Base-by-base conservation (phyloP, 1,140 invertebrate species). In the Rhyacophila brunnea region DNA sequence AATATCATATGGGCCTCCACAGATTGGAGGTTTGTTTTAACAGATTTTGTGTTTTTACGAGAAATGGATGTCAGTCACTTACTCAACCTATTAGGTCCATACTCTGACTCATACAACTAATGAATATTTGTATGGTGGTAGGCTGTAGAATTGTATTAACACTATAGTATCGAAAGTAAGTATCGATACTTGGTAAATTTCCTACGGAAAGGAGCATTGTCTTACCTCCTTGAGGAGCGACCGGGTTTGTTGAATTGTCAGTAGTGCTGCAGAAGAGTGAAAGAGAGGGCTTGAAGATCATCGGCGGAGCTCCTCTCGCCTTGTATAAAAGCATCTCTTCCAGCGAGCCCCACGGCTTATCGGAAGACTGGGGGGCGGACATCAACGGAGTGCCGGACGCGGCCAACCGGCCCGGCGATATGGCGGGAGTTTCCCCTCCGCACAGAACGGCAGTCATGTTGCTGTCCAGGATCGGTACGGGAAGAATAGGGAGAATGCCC, bases 251-350 rank as follows among this genome's bases (percentile, higher is more conserved):
- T 49, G 81, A 85, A 68, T 88, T 88, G 58, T 88, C 83, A 49
- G 85, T 87, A 18, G 78, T 81, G 54, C 74, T 71, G 3, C 77
- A 78, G 65, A 88, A 91, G 13, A 93, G 74, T 53, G 87, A 85
- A 11, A 88, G 71, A 0, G 87, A 84, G 1, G 91, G 89, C 67
- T 88, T 89, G 71, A 92, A 92, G 48, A 89, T 83, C 77, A 91
- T 83, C 2, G 90, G 86, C 13, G 84, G 73, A n/a, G 78, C 77
- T 20, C 85, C 85, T 53, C 85, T 82, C 1, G 85, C 86, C 60
- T 89, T 86, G 35, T 85, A 80, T 1, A 93, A 80, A 4, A 93
- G 68, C 69, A 87, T 83, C 73, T 94, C 88, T 74, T 95, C 92
- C 23, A 95, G 80, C 68, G 85, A 86, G 51, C 77, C 74, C 90